A percentile compares a stretch with the other conserved stretches of the same genome.
These are phyloP conservation scores for Rallus limicola DNA, from an alignment of 2,113 vertebrate genomes.

Conservation along the genomic window DNA sequence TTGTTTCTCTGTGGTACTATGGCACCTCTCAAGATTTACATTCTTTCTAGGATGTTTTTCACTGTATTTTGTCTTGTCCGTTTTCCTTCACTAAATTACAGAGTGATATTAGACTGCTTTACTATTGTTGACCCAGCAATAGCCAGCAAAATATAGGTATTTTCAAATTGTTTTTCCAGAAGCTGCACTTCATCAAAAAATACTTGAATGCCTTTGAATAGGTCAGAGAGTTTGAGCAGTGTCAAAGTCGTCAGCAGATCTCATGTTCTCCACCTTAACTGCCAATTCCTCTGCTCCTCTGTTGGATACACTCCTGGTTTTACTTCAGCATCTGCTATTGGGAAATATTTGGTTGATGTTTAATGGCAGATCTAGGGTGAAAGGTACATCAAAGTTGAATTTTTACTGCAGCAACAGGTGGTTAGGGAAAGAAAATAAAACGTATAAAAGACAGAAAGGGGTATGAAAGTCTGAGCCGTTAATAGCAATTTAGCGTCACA, in stretches of 20 bases:
- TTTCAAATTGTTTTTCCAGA: not conserved
- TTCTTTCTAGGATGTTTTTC: not conserved
- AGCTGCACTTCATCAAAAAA: not conserved
- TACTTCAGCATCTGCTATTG: not conserved
- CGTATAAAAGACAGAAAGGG: not conserved
- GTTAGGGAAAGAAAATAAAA: not conserved
- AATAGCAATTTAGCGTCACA: not conserved
- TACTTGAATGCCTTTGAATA: not conserved
- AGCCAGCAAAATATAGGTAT: not conserved
- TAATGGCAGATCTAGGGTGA: not conserved
- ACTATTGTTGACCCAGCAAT: not conserved
- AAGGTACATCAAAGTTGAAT: not conserved
- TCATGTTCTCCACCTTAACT: not conserved
- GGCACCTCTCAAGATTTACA: not conserved
- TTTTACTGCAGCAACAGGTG: not conserved
- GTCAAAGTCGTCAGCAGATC: not conserved
- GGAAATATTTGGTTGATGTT: not conserved
- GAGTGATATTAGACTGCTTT: not conserved
- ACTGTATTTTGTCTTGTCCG: not conserved
- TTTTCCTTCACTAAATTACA: not conserved
- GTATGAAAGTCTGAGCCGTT: not conserved
- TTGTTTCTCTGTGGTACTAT: fast-evolving
- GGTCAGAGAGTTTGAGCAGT: not conserved
- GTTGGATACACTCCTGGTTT: not conserved
- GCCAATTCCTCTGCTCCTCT: not conserved